phyloP scores from a whole-genome alignment of 2,113 vertebrate species.

The Chrysochloris asiatica region DNA sequence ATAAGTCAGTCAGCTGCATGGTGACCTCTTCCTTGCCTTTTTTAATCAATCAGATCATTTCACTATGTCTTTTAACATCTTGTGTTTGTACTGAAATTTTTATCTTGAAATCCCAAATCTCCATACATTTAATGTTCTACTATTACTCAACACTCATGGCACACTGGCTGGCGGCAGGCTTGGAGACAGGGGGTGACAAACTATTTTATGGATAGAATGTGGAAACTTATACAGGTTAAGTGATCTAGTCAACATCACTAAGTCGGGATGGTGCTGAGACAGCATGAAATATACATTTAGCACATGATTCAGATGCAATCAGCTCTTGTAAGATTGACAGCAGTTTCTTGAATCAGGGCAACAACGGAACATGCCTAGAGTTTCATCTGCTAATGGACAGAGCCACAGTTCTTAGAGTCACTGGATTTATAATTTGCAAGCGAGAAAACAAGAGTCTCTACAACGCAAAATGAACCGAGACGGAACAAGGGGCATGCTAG shows the following conservation, averaged over 20 bases:
- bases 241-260: not conserved
- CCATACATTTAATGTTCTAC: not conserved
- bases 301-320: not conserved
- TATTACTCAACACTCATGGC: not conserved
- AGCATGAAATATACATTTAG: not conserved
- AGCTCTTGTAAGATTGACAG: not conserved
- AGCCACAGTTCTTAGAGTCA: not conserved
- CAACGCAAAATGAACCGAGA: not conserved
- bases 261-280: not conserved
- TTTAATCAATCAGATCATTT: not conserved
- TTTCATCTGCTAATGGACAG: not conserved
- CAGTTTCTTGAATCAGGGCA: constrained; percentile 24
- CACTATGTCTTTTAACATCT: not conserved
- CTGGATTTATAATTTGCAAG: not conserved
- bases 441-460: not conserved
- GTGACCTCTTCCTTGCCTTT: not conserved
- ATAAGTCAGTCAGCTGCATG: not conserved
- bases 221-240: not conserved
- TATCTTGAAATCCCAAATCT: constrained; percentile 16
- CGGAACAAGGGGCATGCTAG: not conserved
- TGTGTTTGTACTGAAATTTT: not conserved
- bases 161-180: not conserved
- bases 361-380: not conserved
- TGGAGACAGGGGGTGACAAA: not conserved
- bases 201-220: not conserved